Conservation (phyloP, 1,140 invertebrate species). For the Tyrophagus putrescentiae region DNA sequence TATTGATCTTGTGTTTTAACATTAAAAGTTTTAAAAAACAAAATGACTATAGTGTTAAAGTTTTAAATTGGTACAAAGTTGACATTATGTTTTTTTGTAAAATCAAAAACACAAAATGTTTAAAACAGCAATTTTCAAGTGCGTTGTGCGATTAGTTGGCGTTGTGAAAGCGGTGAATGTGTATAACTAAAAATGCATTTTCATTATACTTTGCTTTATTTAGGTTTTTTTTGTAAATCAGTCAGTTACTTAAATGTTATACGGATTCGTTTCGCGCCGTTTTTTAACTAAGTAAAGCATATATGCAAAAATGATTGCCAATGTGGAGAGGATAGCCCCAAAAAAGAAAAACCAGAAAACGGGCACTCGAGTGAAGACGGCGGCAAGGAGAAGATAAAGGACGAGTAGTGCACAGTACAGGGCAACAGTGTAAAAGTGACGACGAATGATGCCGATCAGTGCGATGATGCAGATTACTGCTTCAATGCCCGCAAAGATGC, state of each 20-base stretch:
- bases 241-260: constrained; percentile 11
- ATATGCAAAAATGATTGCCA: constrained; percentile 2
- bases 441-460: not conserved
- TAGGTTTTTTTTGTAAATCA: no score
- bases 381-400: not conserved
- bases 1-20: no score
- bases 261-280: not conserved
- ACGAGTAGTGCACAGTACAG: not conserved
- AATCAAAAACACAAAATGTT: no score
- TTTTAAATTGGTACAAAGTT: no score
- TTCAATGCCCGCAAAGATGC: constrained; percentile 11
- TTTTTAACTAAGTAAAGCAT: not conserved
- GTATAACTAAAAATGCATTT: no score
- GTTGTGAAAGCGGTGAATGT: no score
- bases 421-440: not conserved
- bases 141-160: no score
- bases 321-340: not conserved
- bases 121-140: no score
- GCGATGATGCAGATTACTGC: constrained; percentile 6
- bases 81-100: no score
- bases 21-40: no score
- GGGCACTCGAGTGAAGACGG: constrained; percentile 1
- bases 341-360: constrained; percentile 14
- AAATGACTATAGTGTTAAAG: no score
- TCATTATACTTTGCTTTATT: no score